Evolutionary conservation across 2,888 invertebrate species (phyloP), one percentile per base, ranked within the genome.

Genomic region (Microplitis deprimator): DNA sequence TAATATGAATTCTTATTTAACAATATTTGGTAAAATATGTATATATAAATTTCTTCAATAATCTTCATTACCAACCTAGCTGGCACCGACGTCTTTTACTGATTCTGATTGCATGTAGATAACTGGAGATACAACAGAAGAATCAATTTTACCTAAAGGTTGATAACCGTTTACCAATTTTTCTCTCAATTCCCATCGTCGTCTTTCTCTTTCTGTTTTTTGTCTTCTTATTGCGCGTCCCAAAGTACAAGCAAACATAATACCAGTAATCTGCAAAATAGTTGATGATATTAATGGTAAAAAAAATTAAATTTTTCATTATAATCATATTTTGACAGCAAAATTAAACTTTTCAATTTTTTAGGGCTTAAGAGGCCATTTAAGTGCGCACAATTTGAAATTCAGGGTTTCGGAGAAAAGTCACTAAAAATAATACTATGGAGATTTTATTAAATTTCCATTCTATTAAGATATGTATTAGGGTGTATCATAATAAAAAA

Each of bases 221-320:
- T 95, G 93, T 80, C 93, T 93, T 78, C 95, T 94, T 86, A 98
- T 95, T 2, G 96, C 94, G 87, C 95, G 94, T 77, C 96, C 97
- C 89, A 98, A 91, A 91, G 96, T 95, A 89, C 96, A 95, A 1
- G 98, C 96, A 87, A 97, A 96, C 80, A 96, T 92, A 71, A 97
- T 95, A 81, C 97, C 97, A 85, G 97, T 92, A 67, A 97, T 91
- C 96, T 96, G 91, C 71, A 92, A 68, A 38, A 62, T 16, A 69
- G 68, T 50, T 17, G 20, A 50, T n/a, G 20, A 50, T 20, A 50
- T 29, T 29, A 29, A 29, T 29, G 29, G 4, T 20, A 16, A 7
- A n/a, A 65, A 6, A 65, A 20, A 10, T 61, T 7, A 50, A 40
- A 50, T 29, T 67, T 40, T 29, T 29, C 29, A 29, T 29, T 29